A percentile compares a stretch with the other conserved stretches of the same genome.
Conservation (phyloP, 2,113 vertebrate genomes). For the Pycnonotus jocosus region DNA sequence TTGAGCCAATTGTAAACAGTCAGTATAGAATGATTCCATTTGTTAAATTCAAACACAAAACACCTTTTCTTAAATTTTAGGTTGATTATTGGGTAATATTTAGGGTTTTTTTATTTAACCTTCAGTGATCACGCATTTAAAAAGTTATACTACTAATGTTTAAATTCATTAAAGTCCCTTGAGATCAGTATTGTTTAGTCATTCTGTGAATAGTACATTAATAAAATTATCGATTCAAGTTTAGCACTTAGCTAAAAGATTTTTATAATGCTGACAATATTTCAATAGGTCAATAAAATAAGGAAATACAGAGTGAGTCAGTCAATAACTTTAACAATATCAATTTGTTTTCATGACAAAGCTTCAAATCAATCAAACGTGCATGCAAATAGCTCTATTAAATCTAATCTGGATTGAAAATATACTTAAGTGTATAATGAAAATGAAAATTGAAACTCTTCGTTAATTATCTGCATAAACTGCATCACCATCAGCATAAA, state of each 20-base stretch:
- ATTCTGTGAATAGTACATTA: background rate
- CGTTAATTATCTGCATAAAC: constrained; percentile 71
- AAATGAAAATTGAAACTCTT: constrained; percentile 68
- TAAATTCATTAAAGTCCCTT: background rate
- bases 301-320: constrained; percentile 12
- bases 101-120: background rate
- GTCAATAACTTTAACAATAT: constrained; percentile 56
- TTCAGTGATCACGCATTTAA: background rate
- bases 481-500: constrained; percentile 44
- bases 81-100: background rate
- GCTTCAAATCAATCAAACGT: constrained; percentile 56
- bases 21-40: background rate
- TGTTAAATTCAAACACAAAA: background rate
- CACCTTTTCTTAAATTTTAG: background rate
- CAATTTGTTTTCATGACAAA: constrained; percentile 60
- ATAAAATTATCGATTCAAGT: constrained; percentile 22
- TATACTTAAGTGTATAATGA: constrained; percentile 55
- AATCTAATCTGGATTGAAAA: constrained; percentile 53
- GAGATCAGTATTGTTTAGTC: background rate
- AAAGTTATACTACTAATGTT: background rate
- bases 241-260: constrained; percentile 20
- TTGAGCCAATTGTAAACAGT: background rate
- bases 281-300: constrained; percentile 57
- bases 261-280: constrained; percentile 21
- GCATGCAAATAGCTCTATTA: constrained; percentile 64